Evolutionary conservation across 2,113 vertebrate species (phyloP), one percentile per base, ranked within the genome.

Genomic region (Myotis lucifugus): DNA sequence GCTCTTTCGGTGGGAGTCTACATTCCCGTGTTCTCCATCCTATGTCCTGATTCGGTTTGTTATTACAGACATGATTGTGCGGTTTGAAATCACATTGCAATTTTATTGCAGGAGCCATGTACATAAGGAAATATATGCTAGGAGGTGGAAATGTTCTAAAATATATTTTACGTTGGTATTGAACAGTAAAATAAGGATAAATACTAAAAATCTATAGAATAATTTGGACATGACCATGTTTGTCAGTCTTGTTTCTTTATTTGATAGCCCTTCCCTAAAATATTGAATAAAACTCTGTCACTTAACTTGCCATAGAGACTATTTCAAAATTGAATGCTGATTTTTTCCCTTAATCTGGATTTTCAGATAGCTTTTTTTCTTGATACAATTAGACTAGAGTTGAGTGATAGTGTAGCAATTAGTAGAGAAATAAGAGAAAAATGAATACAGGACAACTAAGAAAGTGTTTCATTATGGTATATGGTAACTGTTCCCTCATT

Each of bases 41-140:
- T 95, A 6, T 54, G 23, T 72, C 88, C 48, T 15, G 85, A 1
- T 83, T 90, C 1, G 1, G 9, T 83, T 37, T 96, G 2, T 76
- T 92, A 61, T 81, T 87, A 78, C 2, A 61, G 40, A 90, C 21
- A 14, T n/a, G 25, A 67, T 69, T 82, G 23, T 87, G 15, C 77
- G 14, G 27, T 85, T 86, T 82, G 25, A 92, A 87, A 82, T 67
- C 40, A 2, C 73, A 48, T 73, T 78, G 78, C 56, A 77, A 91
- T 92, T 94, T 94, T 21, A 37, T 29, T 78, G 12, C 6, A 34
- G 13, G n/a, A 66, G 95, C 52, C 27, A 23, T 92, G 91, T 77
- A 29, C 23, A 40, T 32, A 67, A 72, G 19, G 6, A 5, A 64
- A 37, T 85, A 3, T 25, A 66, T 46, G 0, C 34, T 42, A 25